Base-by-base conservation (phyloP, 2,888 invertebrate genomes). In the Nymphalis urticae region DNA sequence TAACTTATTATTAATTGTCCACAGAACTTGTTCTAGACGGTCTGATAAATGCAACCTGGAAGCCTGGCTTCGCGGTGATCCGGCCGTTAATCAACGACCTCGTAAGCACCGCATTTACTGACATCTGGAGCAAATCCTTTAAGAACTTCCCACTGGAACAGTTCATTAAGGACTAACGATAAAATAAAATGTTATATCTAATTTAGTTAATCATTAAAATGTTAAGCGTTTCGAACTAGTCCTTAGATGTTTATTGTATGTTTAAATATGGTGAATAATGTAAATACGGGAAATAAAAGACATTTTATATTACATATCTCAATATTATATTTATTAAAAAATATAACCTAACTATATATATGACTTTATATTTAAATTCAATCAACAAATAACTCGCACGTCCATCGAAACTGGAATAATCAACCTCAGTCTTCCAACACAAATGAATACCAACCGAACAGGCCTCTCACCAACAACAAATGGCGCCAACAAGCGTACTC, bases 71-170 rank as follows among this genome's bases (percentile, higher is more conserved):
- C 79, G 94, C 95, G 1, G 89, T 97, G 53, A 93, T 96, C 64
- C 93, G 95, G 71, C 96, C 97, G 0, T 87, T 97, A 62, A 96
- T 97, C 79, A 96, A 97, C 85, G 97, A 97, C 82, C 90, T 97
- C 70, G 97, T 97, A 72, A 96, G 96, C 82, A 95, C 95, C 0
- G 97, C 96, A 8, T 97, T 97, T 85, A 96, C 97, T 0, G 95
- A 96, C 72, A 97, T 97, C 75, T 96, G 96, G 86, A 96, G 95
- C 79, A 94, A 94, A 68, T 95, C 96, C 63, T 97, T 97, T 82
- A 93, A 93, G 73, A 88, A 95, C 82, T 96, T 97, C 84, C 96
- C 96, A 0, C 86, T 97, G 58, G 93, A 95, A 1, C 88, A 94
- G 72, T 93, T 96, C 73, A 94, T 96, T 68, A 92, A 83, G 68